Conservation (phyloP, 2,888 invertebrate species). For the Physocephala rufipes region DNA sequence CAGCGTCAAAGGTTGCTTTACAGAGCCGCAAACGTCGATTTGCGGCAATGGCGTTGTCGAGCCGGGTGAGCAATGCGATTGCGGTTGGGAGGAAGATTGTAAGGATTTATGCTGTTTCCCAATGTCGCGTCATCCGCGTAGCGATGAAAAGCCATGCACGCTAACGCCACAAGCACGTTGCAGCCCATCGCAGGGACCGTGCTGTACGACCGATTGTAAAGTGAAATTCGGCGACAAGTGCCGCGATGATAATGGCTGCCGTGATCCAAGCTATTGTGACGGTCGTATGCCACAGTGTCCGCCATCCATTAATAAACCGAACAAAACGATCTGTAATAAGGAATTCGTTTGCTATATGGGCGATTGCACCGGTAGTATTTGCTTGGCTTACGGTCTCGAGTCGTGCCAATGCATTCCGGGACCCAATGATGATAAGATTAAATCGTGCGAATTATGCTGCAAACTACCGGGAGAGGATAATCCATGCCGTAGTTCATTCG, state of each 20-base stretch:
- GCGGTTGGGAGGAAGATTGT: conserved; percentile 98
- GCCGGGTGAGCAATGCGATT: conserved; percentile 97
- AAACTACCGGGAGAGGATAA: conserved; percentile 83
- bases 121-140: conserved; percentile 81
- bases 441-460: conserved; percentile 93
- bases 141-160: conserved; percentile 84
- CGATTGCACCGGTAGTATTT: conserved; percentile 96
- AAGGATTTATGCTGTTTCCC: conserved; percentile 93
- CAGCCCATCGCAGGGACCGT: conserved; percentile 80
- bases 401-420: conserved; percentile 92
- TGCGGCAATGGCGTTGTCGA: conserved; percentile 99
- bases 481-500: conserved; percentile 87
- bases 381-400: conserved; percentile 93
- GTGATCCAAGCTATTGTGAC: conserved; percentile 92
- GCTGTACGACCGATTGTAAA: conserved; percentile 89
- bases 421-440: conserved; percentile 80
- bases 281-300: conserved; percentile 91
- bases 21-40: conserved; percentile 91
- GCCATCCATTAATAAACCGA: conserved; percentile 88
- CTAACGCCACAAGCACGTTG: conserved; percentile 74
- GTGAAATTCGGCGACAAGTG: conserved; percentile 89
- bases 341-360: conserved; percentile 98
- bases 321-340: conserved; percentile 95
- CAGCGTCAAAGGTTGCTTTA: conserved; percentile 90
- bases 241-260: conserved; percentile 91